phyloP scores from a whole-genome alignment of 2,888 invertebrate species.

The Palloptera scutellata region DNA sequence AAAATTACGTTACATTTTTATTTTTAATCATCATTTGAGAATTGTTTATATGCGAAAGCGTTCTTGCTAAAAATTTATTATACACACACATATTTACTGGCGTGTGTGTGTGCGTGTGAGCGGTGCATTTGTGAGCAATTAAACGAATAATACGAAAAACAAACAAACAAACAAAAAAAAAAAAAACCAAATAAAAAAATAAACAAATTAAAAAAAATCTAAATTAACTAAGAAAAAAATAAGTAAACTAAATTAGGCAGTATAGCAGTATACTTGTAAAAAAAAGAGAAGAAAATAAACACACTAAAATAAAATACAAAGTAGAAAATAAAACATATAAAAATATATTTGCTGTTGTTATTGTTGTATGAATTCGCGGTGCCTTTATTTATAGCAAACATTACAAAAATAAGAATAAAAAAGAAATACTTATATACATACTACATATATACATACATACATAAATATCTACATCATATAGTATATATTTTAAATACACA shows the following conservation, averaged over 20 bases:
- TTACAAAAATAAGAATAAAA: constrained; percentile 19
- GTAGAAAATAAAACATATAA: neutral
- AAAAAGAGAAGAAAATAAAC: neutral
- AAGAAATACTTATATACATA: constrained; percentile 22
- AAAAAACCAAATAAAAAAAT: constrained; percentile 3
- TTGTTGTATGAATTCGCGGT: constrained; percentile 36
- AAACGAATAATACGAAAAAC: constrained; percentile 1
- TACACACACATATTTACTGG: too few relatives aligned
- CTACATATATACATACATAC: constrained; percentile 5
- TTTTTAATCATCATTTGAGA: too few relatives aligned
- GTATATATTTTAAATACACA: neutral
- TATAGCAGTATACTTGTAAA: neutral
- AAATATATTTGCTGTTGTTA: constrained; percentile 29
- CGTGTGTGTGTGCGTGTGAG: constrained; percentile 3
- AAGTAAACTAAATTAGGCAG: constrained; percentile 2
- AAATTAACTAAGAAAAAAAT: constrained; percentile 13
- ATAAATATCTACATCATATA: constrained; percentile 3
- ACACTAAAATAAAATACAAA: constrained; percentile 1
- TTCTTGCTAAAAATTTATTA: too few relatives aligned
- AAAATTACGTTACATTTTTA: too few relatives aligned
- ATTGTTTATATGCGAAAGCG: too few relatives aligned
- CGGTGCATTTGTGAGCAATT: neutral
- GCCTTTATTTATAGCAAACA: constrained; percentile 45
- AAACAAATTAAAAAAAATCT: constrained; percentile 9
- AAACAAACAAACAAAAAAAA: neutral